Evolutionary conservation across 1,140 invertebrate genomes (phyloP), one percentile per base, ranked within the genome.

Genomic region (Drosophila hydei): DNA sequence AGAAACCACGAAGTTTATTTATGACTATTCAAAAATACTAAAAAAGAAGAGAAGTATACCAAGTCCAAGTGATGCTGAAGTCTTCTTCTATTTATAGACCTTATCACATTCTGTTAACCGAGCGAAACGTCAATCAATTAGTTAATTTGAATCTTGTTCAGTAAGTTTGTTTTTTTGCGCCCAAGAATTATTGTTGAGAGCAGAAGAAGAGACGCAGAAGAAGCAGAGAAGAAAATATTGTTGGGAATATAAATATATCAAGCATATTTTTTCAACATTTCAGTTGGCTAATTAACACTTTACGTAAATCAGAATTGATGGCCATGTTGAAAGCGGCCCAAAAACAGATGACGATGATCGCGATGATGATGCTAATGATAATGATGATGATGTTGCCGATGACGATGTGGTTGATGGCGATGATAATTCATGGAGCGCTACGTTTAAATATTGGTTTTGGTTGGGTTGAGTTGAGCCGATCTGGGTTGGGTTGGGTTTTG

Each of bases 301-400:
- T 87, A 84, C 52, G 83, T 87, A 89, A 89, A 87, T 87, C 79
- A 76, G 72, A 88, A 87, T 88, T 87, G 83, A 87, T 88, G 75
- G 83, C 76, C 79, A 68, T 65, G 84, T 72, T 88, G 83, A 88
- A 89, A 88, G 85, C 55, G 64, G 64, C 54, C 77, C 74, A 51
- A 60, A 62, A 52, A 27, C 59, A 62, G 21, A 23, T 4, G 16
- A 43, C 3, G 42, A 43, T 11, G 18, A 19, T 19, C 16, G 4
- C 2, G n/a, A 43, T 4, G 55, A 72, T 25, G 16, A 43, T 21
- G 64, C 51, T 60, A 33, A 54, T 16, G 33, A 52, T 42, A 16
- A 21, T 8, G 36, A 23, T 42, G 60, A 56, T 42, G 70, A 75
- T 27, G 70, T 64, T 43, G 63, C 81, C 55, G 59, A 71, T 55